phyloP scores from a whole-genome alignment of 2,888 invertebrate genomes.

The Pachycephus smyrnensis region DNA sequence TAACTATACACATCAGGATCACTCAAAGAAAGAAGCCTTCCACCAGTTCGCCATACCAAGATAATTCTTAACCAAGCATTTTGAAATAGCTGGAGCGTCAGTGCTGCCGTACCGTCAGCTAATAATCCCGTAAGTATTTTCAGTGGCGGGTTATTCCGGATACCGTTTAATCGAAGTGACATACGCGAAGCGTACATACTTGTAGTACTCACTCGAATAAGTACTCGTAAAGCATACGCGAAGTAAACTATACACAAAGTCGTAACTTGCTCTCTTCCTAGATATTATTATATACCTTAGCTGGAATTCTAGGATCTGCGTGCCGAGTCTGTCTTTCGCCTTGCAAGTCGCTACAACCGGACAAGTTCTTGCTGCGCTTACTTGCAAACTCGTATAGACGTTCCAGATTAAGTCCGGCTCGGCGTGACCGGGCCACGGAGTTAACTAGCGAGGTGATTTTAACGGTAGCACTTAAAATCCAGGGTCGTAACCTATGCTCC shows the following conservation, averaged over 20 bases:
- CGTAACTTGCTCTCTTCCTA: constrained; percentile 48
- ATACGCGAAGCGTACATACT: constrained; percentile 18
- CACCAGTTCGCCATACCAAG: not conserved
- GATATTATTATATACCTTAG: constrained; percentile 43
- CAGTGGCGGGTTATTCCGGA: constrained; percentile 26
- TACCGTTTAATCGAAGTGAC: constrained; percentile 32
- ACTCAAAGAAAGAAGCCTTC: not conserved
- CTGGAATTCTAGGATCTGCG: constrained; percentile 37
- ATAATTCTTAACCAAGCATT: not conserved
- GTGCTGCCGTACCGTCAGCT: not conserved
- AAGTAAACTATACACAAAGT: constrained; percentile 30
- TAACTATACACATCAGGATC: not conserved
- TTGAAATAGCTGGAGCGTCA: not conserved
- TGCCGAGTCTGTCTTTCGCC: constrained; percentile 13
- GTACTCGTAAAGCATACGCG: constrained; percentile 15
- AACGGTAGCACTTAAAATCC: not conserved
- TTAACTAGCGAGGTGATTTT: not conserved
- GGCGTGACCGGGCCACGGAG: not conserved
- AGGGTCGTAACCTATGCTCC: not conserved
- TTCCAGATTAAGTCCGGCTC: not conserved
- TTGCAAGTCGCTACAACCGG: not conserved
- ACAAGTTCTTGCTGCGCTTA: not conserved
- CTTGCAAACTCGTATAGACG: not conserved
- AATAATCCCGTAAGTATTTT: not conserved
- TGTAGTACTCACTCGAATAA: not conserved